phyloP scores from a whole-genome alignment of 2,797 vertebrate genomes.

The Bryconaethiops microstoma region DNA sequence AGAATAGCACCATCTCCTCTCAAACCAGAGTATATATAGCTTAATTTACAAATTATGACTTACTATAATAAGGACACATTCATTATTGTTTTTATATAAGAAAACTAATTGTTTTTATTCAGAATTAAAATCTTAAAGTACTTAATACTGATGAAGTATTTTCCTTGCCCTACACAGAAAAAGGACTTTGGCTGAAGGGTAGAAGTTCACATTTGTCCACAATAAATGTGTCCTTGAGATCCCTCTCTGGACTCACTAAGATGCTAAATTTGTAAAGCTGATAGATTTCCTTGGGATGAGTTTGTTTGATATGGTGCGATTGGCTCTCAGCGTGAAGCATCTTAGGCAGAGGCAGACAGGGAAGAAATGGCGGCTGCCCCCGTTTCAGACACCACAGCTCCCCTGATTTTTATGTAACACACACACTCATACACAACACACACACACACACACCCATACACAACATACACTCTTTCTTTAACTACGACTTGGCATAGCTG shows the following conservation, averaged over 20 bases:
- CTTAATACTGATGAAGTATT: no score
- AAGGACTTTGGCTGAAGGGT: no score
- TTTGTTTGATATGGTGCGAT: neutral
- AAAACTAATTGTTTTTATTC: no score
- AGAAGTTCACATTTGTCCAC: no score
- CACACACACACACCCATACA: constrained; percentile 25
- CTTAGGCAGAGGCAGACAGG: neutral
- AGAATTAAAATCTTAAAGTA: no score
- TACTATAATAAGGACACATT: no score
- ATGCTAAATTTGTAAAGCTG: neutral
- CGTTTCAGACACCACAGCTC: constrained; percentile 25
- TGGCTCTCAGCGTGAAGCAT: constrained; percentile 13
- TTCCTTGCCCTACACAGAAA: no score
- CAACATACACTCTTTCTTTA: constrained; percentile 2
- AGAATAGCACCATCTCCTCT: no score
- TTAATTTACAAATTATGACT: no score
- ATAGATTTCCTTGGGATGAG: neutral
- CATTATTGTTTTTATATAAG: no score
- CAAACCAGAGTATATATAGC: no score
- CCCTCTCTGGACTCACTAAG: neutral
- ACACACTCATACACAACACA: constrained; percentile 27
- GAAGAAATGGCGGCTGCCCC: constrained; percentile 27
- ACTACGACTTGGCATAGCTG: neutral
- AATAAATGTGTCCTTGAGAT: neutral
- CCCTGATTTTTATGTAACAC: neutral